Base-by-base conservation (phyloP, 2,113 vertebrate genomes). In the Baryphthengus martii region DNA sequence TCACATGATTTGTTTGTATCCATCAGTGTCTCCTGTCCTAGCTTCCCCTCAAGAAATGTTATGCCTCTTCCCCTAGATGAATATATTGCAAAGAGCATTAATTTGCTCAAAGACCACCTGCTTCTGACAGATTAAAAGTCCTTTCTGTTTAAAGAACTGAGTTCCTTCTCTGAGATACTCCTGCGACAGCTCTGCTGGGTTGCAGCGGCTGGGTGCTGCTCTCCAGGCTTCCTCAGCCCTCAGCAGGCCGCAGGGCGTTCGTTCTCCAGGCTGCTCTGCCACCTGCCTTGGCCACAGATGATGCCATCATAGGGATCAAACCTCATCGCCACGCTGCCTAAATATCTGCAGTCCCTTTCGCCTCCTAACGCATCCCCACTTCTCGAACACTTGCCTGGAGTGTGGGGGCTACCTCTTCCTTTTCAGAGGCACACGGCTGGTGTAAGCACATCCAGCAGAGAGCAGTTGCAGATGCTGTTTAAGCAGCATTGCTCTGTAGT, bases 191-290 rank as follows among this genome's bases (percentile, higher is more conserved):
- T 49, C 50, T 77, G 13, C 37, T 45, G 13, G 6, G 35, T 55
- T 40, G 55, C 2, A 9, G 26, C 39, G 65, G 10, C 10, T 0
- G 0, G 35, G 24, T 2, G 2, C 52, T 44, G 15, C 20, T 79
- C 31, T 70, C 49, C 62, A 65, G 66, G 19, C 17, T 83, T 59
- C 35, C 37, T 26, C 0, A 8, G 42, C 53, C 49, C 61, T 21
- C 49, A 78, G 24, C 17, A 72, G 24, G 21, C 52, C 75, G 31
- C 13, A 52, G 33, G 23, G 49, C 33, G 85, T 86, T 73, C n/a
- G 45, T 58, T 42, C 24, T 44, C 50, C 1, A 3, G 26, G 44
- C 23, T 74, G 47, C 66, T 92, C 31, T 71, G 31, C 42, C n/a
- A 17, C 28, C 40, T 45, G 31, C 7, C 31, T 53, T 21, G 28